These are phyloP conservation scores for Argya squamiceps DNA, from an alignment of 2,797 vertebrate species.

Conservation along the genomic window DNA sequence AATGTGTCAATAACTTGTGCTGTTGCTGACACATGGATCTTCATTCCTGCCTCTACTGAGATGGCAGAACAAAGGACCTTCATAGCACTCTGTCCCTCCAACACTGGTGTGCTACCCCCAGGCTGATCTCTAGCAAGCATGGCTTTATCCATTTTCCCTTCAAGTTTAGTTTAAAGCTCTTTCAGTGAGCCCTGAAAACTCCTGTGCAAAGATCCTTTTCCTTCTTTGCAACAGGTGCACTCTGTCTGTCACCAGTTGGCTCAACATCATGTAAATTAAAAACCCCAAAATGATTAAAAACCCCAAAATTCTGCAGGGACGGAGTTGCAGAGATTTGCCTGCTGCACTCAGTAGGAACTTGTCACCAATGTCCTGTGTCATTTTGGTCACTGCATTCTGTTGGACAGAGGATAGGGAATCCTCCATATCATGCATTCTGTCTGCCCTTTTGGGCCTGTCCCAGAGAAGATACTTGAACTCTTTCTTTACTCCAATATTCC, in stretches of 20 bases:
- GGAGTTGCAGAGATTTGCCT: background rate
- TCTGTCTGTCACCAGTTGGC: background rate
- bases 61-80: background rate
- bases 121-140: background rate
- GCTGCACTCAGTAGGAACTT: accelerated
- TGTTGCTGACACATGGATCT: background rate
- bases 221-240: background rate
- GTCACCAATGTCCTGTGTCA: background rate
- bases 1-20: background rate
- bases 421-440: background rate
- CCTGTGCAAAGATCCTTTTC: background rate
- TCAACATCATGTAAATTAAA: background rate
- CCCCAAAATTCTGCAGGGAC: background rate
- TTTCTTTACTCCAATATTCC: background rate
- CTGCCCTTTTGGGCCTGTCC: background rate
- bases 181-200: background rate
- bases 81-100: background rate
- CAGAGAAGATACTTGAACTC: background rate
- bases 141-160: background rate
- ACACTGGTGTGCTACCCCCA: background rate
- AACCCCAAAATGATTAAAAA: background rate
- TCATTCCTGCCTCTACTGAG: background rate
- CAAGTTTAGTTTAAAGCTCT: background rate
- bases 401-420: background rate
- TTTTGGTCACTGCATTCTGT: background rate